Conservation (phyloP, 2,797 vertebrate species). For the Smutsia temminckii region DNA sequence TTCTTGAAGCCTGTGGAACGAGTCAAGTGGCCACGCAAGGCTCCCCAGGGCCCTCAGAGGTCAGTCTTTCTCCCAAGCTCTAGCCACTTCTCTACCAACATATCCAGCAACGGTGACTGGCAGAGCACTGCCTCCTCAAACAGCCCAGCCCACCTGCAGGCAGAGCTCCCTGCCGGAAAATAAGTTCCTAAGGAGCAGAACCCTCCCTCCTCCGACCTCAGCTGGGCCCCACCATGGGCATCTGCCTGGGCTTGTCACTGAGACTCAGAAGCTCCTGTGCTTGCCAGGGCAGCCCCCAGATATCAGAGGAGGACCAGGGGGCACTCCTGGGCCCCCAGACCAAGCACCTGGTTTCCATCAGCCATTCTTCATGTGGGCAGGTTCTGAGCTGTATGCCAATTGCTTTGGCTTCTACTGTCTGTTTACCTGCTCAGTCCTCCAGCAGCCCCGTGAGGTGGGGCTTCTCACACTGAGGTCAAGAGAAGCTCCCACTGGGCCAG, state of each 20-base stretch:
- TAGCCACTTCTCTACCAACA: neutral
- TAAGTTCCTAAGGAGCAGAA: neutral
- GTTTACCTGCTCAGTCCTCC: neutral
- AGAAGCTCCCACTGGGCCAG: neutral
- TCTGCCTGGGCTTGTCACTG: neutral
- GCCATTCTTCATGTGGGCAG: fast-evolving
- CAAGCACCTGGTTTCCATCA: neutral
- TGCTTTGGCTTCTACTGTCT: neutral
- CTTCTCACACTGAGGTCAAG: neutral
- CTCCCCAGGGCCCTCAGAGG: neutral
- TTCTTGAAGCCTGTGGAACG: neutral
- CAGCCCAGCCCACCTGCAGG: neutral
- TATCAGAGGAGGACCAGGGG: neutral
- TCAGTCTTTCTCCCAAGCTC: neutral
- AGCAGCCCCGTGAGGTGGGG: fast-evolving
- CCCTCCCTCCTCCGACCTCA: neutral
- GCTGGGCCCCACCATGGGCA: neutral
- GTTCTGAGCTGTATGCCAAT: neutral
- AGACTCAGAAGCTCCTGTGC: neutral
- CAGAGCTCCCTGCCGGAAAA: neutral
- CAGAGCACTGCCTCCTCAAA: neutral
- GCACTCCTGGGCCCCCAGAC: neutral
- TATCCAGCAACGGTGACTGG: no score
- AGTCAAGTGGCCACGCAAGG: fast-evolving
- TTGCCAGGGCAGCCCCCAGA: fast-evolving